Conservation (phyloP, 2,888 invertebrate genomes). For the Isotomurus palustris region DNA sequence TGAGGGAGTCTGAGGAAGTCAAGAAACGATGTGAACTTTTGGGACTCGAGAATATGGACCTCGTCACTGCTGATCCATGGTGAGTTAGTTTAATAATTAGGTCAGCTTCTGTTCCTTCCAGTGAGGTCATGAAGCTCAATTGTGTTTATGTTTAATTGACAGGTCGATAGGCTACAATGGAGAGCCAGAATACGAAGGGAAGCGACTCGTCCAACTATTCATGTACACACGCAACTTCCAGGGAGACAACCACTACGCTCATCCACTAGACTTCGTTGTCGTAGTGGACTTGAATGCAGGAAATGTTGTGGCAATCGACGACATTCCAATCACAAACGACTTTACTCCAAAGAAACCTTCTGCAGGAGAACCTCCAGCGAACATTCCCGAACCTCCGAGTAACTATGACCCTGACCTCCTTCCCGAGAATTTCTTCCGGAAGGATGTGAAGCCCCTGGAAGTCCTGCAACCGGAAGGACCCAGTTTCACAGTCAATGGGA, state of each 20-base stretch:
- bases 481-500: constrained; percentile 39
- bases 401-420: constrained; percentile 37
- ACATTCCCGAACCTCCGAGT: constrained; percentile 19
- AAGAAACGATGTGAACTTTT: constrained; percentile 23
- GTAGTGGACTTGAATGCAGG: constrained; percentile 36
- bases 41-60: constrained; percentile 29
- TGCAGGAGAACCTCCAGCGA: constrained; percentile 8
- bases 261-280: constrained; percentile 38
- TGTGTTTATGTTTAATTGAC: constrained; percentile 6
- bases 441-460: constrained; percentile 37
- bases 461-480: constrained; percentile 38
- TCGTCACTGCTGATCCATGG: constrained; percentile 43
- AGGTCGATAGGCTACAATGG: constrained; percentile 41
- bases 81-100: no score
- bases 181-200: constrained; percentile 34
- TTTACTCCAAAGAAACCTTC: constrained; percentile 12
- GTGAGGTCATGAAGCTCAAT: no score
- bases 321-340: constrained; percentile 33
- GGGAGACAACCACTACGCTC: constrained; percentile 42
- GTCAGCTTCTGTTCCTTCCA: no score
- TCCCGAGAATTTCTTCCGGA: constrained; percentile 16
- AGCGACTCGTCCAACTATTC: constrained; percentile 37
- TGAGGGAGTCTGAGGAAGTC: constrained; percentile 23
- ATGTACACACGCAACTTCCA: constrained; percentile 36
- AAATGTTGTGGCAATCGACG: constrained; percentile 35